Base-by-base conservation (phyloP, 2,797 vertebrate genomes). In the Coluber constrictor region DNA sequence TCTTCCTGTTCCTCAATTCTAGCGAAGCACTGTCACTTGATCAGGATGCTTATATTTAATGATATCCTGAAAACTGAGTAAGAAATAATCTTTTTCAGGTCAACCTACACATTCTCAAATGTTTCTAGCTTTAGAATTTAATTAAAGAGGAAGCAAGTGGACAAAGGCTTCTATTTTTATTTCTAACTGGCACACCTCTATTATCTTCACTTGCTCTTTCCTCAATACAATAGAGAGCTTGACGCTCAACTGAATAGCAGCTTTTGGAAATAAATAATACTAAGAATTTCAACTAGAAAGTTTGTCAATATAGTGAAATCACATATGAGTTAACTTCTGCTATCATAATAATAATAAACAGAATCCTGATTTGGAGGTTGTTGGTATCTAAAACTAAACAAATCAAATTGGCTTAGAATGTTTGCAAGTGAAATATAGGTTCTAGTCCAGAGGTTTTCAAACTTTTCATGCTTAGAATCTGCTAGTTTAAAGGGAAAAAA, bases 71-170 rank as follows among this genome's bases (percentile, higher is more conserved):
- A 93, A 91, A 90, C n/a, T 88, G 29, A 60, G 37, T 88, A 90
- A 55, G 74, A 91, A 88, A 66, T 87, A 70, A 93, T 61, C 60
- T 90, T 91, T 88, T 93, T 88, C 55, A 57, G 86, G 92, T 90
- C 92, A 90, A 61, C 54, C 88, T 66, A 88, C n/a, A 61, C 87
- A 89, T 51, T 18, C 47, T 91, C 47, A 63, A 25, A 47, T 66
- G 83, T 87, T 92, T 88, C 88, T 60, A 87, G 88, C 88, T 61
- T 59, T 90, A 57, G 79, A 92, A 93, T 92, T 93, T 90, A 93
- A 93, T 90, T 92, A 92, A 90, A 90, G 91, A 61, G 90, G 88
- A 92, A 92, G 91, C 61, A 83, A 63, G 56, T 88, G 83, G 56
- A 79, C 63, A 90, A 47, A 57, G 25, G 29, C 32, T 20, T 66